Evolutionary conservation across 2,797 vertebrate genomes (phyloP).

Genomic region (Thripadectes ignobilis): DNA sequence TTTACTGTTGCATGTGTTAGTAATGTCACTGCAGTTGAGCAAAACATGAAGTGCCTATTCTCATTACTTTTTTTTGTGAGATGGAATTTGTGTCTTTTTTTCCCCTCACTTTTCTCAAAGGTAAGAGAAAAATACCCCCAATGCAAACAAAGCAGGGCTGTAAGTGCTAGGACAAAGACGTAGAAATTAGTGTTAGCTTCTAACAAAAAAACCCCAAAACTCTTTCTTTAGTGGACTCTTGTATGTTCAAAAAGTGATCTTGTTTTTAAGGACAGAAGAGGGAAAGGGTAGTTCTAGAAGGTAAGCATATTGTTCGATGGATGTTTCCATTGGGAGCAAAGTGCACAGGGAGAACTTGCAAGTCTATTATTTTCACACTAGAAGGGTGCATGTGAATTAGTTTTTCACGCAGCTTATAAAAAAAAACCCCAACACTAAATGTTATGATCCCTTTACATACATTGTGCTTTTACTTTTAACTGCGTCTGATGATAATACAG

Average conservation of each 20-base stretch:
- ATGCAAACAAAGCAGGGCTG: neutral
- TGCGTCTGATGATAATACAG: neutral
- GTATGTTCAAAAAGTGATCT: neutral
- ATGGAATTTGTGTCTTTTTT: neutral
- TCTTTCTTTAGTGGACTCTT: neutral
- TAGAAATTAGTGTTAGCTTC: neutral
- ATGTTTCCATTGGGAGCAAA: neutral
- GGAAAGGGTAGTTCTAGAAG: neutral
- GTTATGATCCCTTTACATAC: neutral
- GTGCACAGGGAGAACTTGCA: neutral
- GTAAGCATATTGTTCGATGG: neutral
- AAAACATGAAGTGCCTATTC: neutral
- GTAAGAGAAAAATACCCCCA: neutral
- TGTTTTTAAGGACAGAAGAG: neutral
- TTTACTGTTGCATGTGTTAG: constrained; percentile 19
- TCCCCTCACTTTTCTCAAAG: neutral
- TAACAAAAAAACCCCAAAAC: neutral
- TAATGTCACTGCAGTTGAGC: neutral
- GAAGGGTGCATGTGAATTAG: neutral
- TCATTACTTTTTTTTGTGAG: neutral
- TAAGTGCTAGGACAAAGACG: neutral
- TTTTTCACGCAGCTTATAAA: neutral
- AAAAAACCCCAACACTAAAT: neutral
- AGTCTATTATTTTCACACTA: neutral
- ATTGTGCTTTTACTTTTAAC: neutral